These are phyloP conservation scores for Callaeas wilsoni DNA, from an alignment of 2,113 vertebrate species.

Conservation along the genomic window DNA sequence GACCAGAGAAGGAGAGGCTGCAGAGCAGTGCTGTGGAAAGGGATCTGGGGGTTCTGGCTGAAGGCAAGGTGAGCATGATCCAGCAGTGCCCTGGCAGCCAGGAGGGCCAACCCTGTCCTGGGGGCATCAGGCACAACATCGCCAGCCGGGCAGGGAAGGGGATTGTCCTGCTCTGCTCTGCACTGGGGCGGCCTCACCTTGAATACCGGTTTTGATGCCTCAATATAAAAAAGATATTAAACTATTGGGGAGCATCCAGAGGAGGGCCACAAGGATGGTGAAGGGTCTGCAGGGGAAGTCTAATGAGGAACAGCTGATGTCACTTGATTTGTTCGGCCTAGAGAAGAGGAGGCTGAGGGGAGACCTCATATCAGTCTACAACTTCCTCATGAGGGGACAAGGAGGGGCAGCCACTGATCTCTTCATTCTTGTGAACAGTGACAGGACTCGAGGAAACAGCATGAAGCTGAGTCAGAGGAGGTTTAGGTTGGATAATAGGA, in stretches of 20 bases:
- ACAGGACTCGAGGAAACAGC: background rate
- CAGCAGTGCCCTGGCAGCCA: background rate
- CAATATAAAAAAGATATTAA: background rate
- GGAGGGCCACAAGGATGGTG: background rate
- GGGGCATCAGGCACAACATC: background rate
- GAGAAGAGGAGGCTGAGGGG: background rate
- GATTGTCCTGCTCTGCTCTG: background rate
- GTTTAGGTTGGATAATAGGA: background rate
- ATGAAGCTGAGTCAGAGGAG: background rate
- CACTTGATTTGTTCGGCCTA: background rate
- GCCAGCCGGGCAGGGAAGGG: background rate
- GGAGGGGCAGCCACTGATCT: background rate
- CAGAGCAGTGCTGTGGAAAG: fast-evolving
- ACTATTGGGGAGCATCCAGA: background rate
- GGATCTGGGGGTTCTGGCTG: fast-evolving
- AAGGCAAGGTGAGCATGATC: fast-evolving
- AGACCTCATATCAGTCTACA: background rate
- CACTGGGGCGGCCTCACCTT: fast-evolving
- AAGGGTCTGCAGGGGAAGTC: background rate
- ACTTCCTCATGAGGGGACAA: fast-evolving
- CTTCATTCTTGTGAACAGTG: background rate
- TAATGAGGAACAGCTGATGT: background rate
- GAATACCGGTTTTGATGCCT: too few relatives aligned
- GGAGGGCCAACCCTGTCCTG: background rate
- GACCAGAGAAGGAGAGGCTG: background rate